phyloP scores from a whole-genome alignment of 1,140 invertebrate genomes.

The Oreohelix idahoensis region DNA sequence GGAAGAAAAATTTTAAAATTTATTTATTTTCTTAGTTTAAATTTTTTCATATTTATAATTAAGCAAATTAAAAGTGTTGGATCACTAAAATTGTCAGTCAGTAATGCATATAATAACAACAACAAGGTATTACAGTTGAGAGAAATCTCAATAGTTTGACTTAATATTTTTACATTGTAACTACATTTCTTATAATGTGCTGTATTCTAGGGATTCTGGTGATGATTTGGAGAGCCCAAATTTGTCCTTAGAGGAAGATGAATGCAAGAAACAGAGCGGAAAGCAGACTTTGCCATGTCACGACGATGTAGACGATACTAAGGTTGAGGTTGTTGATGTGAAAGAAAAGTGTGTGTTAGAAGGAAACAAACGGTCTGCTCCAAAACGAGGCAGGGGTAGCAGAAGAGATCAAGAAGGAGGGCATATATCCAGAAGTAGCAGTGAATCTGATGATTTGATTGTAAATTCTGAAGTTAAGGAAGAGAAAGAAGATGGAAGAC shows the following conservation, averaged over 20 bases:
- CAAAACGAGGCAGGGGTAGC: not conserved
- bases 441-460: constrained; percentile 31
- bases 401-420: constrained; percentile 1
- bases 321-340: constrained; percentile 48
- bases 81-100: too few species aligned
- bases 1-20: too few species aligned
- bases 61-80: too few species aligned
- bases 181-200: not conserved
- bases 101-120: too few species aligned
- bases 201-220: constrained; percentile 35
- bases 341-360: constrained; percentile 32
- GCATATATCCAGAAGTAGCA: constrained; percentile 21
- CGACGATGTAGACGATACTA: constrained; percentile 24
- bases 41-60: too few species aligned
- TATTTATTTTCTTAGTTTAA: too few species aligned
- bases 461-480: constrained; percentile 23
- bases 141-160: too few species aligned
- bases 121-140: too few species aligned
- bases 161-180: too few species aligned
- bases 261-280: constrained; percentile 22
- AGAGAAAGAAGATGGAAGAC: constrained; percentile 20
- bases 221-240: not conserved
- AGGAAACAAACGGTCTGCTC: not conserved
- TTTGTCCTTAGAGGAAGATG: not conserved
- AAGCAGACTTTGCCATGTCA: constrained; percentile 34